A percentile compares a stretch with the other conserved stretches of the same genome.
Evolutionary conservation across 2,113 vertebrate species (phyloP).

Genomic region (Electrona antarctica): DNA sequence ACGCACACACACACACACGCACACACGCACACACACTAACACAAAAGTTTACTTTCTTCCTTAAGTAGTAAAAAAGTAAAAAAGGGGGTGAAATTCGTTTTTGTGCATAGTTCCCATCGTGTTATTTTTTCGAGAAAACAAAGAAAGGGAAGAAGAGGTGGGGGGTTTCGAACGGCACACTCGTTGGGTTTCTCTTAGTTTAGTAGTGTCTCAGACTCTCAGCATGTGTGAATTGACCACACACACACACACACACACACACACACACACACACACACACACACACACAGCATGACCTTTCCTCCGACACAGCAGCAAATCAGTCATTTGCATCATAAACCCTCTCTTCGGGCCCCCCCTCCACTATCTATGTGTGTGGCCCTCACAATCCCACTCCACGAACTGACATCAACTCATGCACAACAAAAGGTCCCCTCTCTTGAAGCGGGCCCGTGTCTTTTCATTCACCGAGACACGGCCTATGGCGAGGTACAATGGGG

Average conservation of each 20-base stretch:
- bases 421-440: background rate
- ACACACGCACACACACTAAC: background rate
- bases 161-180: no score
- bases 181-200: no score
- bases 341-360: background rate
- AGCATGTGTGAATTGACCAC: background rate
- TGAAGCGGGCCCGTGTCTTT: background rate
- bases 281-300: background rate
- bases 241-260: background rate
- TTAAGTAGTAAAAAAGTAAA: no score
- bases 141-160: no score
- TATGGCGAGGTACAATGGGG: background rate
- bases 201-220: no score
- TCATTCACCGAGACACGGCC: background rate
- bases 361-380: constrained; percentile 8
- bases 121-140: no score
- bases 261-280: constrained; percentile 1
- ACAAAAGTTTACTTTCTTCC: no score
- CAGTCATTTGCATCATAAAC: background rate
- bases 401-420: background rate
- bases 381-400: background rate
- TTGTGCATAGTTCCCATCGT: no score
- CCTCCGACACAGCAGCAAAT: background rate
- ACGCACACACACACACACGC: constrained; percentile 11
- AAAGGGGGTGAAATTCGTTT: no score